These are phyloP conservation scores for Benitochromis conjunctus DNA, from an alignment of 2,113 vertebrate genomes.

Conservation along the genomic window DNA sequence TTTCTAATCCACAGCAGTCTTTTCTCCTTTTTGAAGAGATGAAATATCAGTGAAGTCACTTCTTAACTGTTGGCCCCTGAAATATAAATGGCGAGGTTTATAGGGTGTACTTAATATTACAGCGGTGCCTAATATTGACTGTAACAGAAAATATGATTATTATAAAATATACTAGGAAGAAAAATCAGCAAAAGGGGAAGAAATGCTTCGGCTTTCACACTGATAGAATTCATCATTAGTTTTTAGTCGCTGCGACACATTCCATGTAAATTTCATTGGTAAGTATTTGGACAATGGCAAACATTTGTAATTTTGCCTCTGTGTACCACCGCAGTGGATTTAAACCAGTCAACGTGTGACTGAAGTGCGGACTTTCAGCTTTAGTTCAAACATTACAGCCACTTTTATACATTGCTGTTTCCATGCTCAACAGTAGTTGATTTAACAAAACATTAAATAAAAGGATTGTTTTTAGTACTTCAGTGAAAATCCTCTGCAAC, in stretches of 20 bases:
- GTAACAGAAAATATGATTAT: background rate
- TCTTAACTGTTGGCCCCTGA: background rate
- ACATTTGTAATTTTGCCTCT: background rate
- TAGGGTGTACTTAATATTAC: background rate
- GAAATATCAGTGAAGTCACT: background rate
- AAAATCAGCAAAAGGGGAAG: background rate
- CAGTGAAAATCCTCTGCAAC: background rate
- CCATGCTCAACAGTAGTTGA: background rate
- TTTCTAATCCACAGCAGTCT: background rate
- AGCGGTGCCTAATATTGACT: background rate
- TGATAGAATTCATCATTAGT: background rate
- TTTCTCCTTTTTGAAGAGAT: background rate
- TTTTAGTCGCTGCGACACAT: background rate
- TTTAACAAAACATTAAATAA: background rate
- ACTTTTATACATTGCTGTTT: background rate
- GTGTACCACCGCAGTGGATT: background rate
- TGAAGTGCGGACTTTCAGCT: background rate
- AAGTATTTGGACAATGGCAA: background rate
- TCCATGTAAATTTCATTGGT: fast-evolving
- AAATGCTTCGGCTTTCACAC: background rate
- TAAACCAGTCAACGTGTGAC: background rate
- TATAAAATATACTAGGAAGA: background rate
- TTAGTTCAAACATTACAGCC: background rate
- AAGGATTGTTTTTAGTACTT: background rate
- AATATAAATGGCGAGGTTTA: conserved; percentile 6